phyloP scores from a whole-genome alignment of 2,888 invertebrate species.

The Andrena dorsata region DNA sequence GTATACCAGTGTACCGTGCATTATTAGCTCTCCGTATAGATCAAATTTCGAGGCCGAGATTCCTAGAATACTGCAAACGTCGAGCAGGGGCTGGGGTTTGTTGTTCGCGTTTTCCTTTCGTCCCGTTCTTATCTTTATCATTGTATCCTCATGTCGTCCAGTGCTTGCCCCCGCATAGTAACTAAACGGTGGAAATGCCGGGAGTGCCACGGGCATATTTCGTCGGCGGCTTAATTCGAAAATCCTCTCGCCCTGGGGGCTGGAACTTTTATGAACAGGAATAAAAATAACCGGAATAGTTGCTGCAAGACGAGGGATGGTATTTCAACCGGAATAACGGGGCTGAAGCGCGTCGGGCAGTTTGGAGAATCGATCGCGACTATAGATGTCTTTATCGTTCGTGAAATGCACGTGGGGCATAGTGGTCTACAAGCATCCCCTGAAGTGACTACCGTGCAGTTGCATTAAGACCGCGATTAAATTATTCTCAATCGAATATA shows the following conservation, averaged over 20 bases:
- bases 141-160: not conserved
- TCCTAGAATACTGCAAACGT: not conserved
- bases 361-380: not conserved
- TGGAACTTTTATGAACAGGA: not conserved
- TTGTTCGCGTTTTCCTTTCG: not conserved
- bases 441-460: too few relatives aligned
- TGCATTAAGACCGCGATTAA: too few relatives aligned
- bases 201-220: constrained; percentile 16
- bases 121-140: constrained; percentile 1
- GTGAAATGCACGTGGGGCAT: not conserved
- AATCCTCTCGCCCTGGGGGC: constrained; percentile 1
- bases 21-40: not conserved
- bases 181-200: constrained; percentile 12
- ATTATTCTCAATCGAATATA: not conserved
- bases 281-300: constrained; percentile 18
- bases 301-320: not conserved
- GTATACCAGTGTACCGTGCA: not conserved
- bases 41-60: constrained; percentile 16
- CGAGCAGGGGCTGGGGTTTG: not conserved
- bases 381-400: not conserved
- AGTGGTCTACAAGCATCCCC: too few relatives aligned
- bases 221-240: constrained; percentile 26
- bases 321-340: not conserved
- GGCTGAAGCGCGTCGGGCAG: not conserved
- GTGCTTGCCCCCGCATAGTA: not conserved